A percentile compares a stretch with the other conserved stretches of the same genome.
Evolutionary conservation across 2,113 vertebrate species (phyloP).

Genomic region (Ailuropoda melanoleuca): DNA sequence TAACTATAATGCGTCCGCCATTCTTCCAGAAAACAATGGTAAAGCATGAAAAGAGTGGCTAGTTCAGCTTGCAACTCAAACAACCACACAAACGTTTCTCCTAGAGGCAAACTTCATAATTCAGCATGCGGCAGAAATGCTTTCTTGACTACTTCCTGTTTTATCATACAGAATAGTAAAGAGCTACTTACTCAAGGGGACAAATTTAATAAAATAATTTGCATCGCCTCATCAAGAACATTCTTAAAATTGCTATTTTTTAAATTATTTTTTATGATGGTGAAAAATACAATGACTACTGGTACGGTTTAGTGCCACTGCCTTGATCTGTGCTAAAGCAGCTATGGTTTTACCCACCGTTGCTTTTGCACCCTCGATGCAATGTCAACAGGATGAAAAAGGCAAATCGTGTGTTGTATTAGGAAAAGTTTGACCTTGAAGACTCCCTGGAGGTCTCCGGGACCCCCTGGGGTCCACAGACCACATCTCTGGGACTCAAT

Average conservation of each 20-base stretch:
- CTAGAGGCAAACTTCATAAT: neutral
- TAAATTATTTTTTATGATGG: neutral
- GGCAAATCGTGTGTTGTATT: neutral
- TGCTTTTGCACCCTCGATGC: neutral
- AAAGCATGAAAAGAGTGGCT: neutral
- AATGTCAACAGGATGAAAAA: neutral
- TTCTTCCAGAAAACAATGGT: neutral
- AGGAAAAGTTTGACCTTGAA: neutral
- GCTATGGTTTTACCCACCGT: neutral
- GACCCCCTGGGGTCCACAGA: neutral
- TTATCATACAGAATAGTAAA: neutral
- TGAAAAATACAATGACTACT: neutral
- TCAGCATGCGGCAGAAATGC: neutral
- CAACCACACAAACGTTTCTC: neutral
- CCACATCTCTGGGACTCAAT: neutral
- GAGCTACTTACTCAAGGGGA: neutral
- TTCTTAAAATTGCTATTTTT: neutral
- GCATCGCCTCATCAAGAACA: neutral
- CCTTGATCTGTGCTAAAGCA: neutral
- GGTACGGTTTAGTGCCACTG: neutral
- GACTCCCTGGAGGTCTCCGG: neutral
- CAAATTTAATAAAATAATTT: neutral
- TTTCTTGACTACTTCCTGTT: neutral
- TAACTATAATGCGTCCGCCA: neutral
- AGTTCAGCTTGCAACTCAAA: neutral